Conservation (phyloP, 2,888 invertebrate species). For the Cactoblastis cactorum region DNA sequence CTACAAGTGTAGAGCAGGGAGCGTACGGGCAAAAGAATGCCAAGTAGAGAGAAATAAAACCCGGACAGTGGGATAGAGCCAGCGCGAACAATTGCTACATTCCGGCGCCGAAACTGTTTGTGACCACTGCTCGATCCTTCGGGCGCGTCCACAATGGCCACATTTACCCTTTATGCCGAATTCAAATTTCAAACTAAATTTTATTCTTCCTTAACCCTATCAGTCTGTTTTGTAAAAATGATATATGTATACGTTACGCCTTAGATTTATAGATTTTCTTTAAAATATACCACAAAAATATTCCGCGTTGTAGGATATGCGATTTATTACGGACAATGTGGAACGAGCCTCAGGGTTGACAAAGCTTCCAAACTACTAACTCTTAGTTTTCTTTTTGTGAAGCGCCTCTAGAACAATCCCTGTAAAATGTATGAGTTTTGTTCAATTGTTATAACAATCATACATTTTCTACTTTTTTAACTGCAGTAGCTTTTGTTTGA, state of each 20-base stretch:
- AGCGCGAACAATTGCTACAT: conserved; percentile 67
- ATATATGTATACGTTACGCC: too few species aligned
- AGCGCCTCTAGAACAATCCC: conserved; percentile 36
- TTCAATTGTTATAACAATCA: conserved; percentile 39
- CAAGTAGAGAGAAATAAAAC: conserved; percentile 65
- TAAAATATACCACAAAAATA: too few species aligned
- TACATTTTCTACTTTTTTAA: conserved; percentile 34
- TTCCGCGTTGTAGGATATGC: too few species aligned
- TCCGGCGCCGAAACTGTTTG: conserved; percentile 50
- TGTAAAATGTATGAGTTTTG: conserved; percentile 39
- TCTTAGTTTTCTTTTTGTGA: conserved; percentile 40
- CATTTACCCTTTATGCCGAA: not conserved
- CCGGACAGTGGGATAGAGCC: conserved; percentile 57
- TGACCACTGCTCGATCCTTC: conserved; percentile 33
- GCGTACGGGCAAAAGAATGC: conserved; percentile 59
- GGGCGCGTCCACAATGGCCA: conserved; percentile 30
- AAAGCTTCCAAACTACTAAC: conserved; percentile 40
- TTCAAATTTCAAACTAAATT: too few species aligned
- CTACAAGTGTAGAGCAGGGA: conserved; percentile 57
- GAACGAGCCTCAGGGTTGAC: conserved; percentile 34
- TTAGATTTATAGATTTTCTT: too few species aligned
- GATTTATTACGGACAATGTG: conserved; percentile 23
- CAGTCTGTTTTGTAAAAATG: too few species aligned
- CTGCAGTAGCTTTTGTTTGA: not conserved
- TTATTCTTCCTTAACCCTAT: too few species aligned